Conservation (phyloP, 37 sponge, comb jelly and placozoan genomes). For the Crambe crambe region DNA sequence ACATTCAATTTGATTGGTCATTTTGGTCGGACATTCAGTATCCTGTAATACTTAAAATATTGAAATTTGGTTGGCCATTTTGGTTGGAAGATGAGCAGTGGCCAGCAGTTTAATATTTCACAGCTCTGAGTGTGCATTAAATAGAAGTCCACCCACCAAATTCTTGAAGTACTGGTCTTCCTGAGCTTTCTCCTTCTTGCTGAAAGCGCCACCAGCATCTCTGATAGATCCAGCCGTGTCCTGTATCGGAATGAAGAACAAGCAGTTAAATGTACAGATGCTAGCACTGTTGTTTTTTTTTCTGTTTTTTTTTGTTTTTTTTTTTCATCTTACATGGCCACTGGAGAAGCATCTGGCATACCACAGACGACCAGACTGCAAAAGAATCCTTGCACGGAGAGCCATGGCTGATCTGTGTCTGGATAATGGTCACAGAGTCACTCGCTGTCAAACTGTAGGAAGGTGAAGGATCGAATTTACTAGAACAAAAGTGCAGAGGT, state of each 20-base stretch:
- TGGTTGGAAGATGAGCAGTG: no score
- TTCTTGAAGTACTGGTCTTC: conserved; percentile 67
- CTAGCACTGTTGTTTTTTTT: no score
- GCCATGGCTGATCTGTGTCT: background rate
- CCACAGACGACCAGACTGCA: conserved; percentile 7
- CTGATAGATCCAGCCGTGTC: conserved; percentile 10
- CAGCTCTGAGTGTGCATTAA: background rate
- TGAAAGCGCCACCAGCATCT: conserved; percentile 61
- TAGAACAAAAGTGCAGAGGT: no score
- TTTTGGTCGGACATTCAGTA: no score
- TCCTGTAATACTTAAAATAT: no score
- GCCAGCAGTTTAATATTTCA: no score
- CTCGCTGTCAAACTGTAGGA: no score
- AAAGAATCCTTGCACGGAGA: conserved; percentile 8
- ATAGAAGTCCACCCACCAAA: conserved; percentile 11
- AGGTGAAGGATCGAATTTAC: no score
- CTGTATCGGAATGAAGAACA: background rate
- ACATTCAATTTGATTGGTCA: no score
- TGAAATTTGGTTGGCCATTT: no score
- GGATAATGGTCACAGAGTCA: no score
- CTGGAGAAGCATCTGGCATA: conserved; percentile 3
- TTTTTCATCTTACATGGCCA: background rate
- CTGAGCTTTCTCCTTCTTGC: conserved; percentile 56
- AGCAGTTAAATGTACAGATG: background rate
- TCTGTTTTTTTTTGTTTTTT: no score